Percentiles rank a stretch among this genome's conserved stretches.
Conservation (phyloP, 2,797 vertebrate species). For the Arrhamphus sclerolepis region DNA sequence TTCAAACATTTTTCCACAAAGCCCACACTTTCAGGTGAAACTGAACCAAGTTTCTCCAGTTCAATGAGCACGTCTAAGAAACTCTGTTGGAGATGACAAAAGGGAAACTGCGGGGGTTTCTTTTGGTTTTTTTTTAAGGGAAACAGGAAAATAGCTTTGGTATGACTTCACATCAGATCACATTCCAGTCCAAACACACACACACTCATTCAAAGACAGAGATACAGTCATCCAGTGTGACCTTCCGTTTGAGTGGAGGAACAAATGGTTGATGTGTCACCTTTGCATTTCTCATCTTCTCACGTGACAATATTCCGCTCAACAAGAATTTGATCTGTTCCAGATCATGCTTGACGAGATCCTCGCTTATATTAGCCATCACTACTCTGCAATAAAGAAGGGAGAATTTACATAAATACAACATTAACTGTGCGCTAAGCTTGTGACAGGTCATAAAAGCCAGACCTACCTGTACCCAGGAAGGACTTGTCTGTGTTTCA, state of each 20-base stretch:
- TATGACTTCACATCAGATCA: too few species aligned
- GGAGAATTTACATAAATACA: background rate
- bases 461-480: slow-evolving; percentile 85
- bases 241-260: background rate
- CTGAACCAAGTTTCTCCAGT: slow-evolving; percentile 86
- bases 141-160: background rate
- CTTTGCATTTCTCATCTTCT: slow-evolving; percentile 80
- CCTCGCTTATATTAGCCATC: slow-evolving; percentile 86
- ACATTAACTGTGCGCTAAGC: background rate
- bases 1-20: slow-evolving; percentile 83
- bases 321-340: slow-evolving; percentile 85
- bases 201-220: background rate
- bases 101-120: background rate
- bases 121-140: background rate
- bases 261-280: slow-evolving; percentile 61
- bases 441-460: background rate
- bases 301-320: slow-evolving; percentile 65
- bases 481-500: slow-evolving; percentile 67
- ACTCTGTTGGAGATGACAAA: slow-evolving; percentile 73
- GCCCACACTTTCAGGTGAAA: slow-evolving; percentile 84
- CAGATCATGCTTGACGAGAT: slow-evolving; percentile 83
- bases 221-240: background rate
- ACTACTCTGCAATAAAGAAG: slow-evolving; percentile 80
- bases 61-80: slow-evolving; percentile 89
- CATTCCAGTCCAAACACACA: background rate